Conservation (phyloP, 2,797 vertebrate genomes). For the Poecile montanus region DNA sequence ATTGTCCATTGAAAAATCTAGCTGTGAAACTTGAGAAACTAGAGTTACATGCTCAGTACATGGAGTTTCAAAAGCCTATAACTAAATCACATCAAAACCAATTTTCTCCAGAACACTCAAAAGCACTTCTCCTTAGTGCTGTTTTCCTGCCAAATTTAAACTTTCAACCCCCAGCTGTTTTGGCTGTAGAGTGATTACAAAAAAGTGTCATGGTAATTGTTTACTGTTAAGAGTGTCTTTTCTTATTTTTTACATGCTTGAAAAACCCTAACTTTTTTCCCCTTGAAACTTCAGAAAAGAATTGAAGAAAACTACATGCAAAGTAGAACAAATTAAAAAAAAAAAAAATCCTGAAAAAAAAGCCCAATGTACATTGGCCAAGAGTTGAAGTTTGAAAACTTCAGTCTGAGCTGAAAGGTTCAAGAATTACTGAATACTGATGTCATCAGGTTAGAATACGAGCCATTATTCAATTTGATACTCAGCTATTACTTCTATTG, state of each 20-base stretch:
- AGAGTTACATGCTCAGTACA: background rate
- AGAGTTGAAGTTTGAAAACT: background rate
- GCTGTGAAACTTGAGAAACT: constrained; percentile 12
- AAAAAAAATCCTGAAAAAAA: background rate
- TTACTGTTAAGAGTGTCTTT: constrained; percentile 28
- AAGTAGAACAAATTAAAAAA: background rate
- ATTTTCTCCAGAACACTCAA: constrained; percentile 34
- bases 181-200: constrained; percentile 4
- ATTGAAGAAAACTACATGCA: background rate
- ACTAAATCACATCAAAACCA: constrained; percentile 29
- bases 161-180: constrained; percentile 40
- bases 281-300: background rate
- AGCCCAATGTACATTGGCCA: background rate
- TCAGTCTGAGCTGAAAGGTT: constrained; percentile 31
- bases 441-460: constrained; percentile 56
- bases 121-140: constrained; percentile 17
- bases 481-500: constrained; percentile 48
- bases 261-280: background rate
- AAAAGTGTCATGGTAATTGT: constrained; percentile 35
- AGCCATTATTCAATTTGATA: constrained; percentile 51
- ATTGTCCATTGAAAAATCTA: background rate
- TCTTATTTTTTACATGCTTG: background rate
- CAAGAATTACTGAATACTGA: constrained; percentile 35
- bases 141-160: constrained; percentile 55
- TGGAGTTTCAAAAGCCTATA: background rate